Base-by-base conservation (phyloP, 2,888 invertebrate genomes). In the Catocala sponsa region DNA sequence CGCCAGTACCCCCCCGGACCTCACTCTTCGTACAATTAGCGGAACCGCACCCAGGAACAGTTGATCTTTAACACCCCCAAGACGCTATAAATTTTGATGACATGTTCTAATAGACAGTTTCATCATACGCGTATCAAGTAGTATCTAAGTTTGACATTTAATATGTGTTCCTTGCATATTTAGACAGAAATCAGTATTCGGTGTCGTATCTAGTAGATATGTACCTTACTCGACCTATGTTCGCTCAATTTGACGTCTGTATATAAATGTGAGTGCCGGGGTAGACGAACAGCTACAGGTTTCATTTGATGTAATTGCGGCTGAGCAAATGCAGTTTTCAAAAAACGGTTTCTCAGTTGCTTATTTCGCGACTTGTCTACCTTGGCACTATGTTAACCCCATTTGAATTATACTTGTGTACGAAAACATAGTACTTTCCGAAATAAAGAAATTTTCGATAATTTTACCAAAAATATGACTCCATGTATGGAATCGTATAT, bases 381-480 rank as follows among this genome's bases (percentile, higher is more conserved):
- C 49, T 60, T 55, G 65, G 59, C 60, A 72, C 72, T 70, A 12
- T 53, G 53, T 52, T 56, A 57, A 64, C 65, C 41, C 54, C 62
- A 62, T 70, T 11, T 52, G 13, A 58, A 58, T 55, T 52, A 46
- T 41, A 54, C 58, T 72, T 74, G 55, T 70, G 65, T 68, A 74
- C 65, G 65, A 75, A 78, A 65, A 74, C 65, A 68, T 69, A 56
- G 69, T 74, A 68, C 59, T 68, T 76, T 72, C 70, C 70, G 76
- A 75, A 65, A 72, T 74, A 69, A 72, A 70, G 62, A 72, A 74
- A 56, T 84, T 87, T 88, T 88, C 67, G 85, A 87, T 85, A 83
- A 78, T 83, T 87, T 87, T 88, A 86, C 83, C 77, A 77, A 78
- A 57, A 67, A 65, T 71, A 79, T 71, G 73, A 74, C 62, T 82